Evolutionary conservation across 2,113 vertebrate genomes (phyloP).

Genomic region (Oryzias curvinotus): DNA sequence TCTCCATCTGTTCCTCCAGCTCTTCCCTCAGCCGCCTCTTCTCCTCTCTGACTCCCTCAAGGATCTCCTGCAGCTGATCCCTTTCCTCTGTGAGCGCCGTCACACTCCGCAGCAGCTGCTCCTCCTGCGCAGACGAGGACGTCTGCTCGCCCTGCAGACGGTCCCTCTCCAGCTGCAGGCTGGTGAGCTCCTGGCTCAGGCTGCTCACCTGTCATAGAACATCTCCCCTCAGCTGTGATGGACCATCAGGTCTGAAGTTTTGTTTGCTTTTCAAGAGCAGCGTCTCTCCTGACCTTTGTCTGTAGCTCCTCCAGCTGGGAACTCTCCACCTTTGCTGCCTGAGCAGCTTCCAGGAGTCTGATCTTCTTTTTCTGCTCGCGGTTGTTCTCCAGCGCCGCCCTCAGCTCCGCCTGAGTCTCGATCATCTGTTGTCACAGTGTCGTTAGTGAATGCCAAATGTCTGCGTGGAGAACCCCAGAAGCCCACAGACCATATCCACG

Average conservation of each 20-base stretch:
- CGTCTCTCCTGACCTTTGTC: slow-evolving; percentile 18
- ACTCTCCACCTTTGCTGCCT: neutral
- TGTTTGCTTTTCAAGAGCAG: too few relatives aligned
- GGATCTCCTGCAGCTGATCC: slow-evolving; percentile 30
- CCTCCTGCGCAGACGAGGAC: neutral
- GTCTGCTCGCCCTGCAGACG: slow-evolving; percentile 9
- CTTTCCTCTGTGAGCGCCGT: slow-evolving; percentile 42
- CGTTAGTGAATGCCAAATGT: too few relatives aligned
- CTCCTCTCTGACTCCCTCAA: slow-evolving; percentile 40
- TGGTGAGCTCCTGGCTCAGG: slow-evolving; percentile 36
- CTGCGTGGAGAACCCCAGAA: neutral
- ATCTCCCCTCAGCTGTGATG: neutral
- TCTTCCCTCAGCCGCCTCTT: slow-evolving; percentile 12
- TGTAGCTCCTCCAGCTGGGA: slow-evolving; percentile 29
- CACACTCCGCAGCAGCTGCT: slow-evolving; percentile 32
- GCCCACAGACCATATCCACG: slow-evolving; percentile 49
- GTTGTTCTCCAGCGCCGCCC: slow-evolving; percentile 37
- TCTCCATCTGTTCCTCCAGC: neutral
- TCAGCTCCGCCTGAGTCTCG: slow-evolving; percentile 60
- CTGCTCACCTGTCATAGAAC: slow-evolving; percentile 15
- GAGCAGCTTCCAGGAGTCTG: slow-evolving; percentile 25
- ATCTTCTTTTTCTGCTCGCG: slow-evolving; percentile 18
- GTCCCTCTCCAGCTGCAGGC: slow-evolving; percentile 28
- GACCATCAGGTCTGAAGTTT: too few relatives aligned
- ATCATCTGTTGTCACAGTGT: slow-evolving; percentile 48